phyloP scores from a whole-genome alignment of 2,113 vertebrate genomes.

The Odocoileus virginianus region DNA sequence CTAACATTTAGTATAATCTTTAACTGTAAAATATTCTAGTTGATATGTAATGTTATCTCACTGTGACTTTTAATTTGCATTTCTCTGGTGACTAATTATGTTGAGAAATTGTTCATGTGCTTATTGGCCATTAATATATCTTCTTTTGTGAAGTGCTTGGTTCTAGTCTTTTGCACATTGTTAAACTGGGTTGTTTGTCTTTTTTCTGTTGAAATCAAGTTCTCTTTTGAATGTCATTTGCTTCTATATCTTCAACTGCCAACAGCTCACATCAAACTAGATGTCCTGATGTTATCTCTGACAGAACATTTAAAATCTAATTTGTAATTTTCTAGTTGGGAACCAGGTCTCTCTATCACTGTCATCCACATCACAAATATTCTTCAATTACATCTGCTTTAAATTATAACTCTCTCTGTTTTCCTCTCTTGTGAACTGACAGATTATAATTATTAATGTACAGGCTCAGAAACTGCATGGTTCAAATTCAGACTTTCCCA shows the following conservation, averaged over 20 bases:
- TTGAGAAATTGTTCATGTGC: background rate
- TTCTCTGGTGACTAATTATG: background rate
- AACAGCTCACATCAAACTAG: constrained; percentile 20
- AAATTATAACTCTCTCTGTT: background rate
- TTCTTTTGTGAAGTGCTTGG: background rate
- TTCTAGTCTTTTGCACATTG: background rate
- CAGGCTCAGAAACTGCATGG: background rate
- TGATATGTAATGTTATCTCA: background rate
- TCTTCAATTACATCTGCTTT: background rate
- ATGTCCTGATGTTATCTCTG: background rate
- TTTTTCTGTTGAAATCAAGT: constrained; percentile 4
- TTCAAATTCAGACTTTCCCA: background rate
- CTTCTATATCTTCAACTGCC: background rate
- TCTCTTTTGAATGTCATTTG: constrained; percentile 21
- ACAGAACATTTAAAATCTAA: background rate
- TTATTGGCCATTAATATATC: background rate
- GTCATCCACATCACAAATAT: background rate
- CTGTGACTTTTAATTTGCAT: background rate
- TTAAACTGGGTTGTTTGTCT: background rate
- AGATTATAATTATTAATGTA: background rate
- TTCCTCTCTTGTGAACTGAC: background rate
- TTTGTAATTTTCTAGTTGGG: background rate
- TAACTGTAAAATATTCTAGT: background rate
- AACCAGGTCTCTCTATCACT: background rate
- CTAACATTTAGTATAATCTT: background rate